A percentile compares a stretch with the other conserved stretches of the same genome.
phyloP scores from a whole-genome alignment of 2,797 vertebrate genomes.

The Leptodactylus fallax region DNA sequence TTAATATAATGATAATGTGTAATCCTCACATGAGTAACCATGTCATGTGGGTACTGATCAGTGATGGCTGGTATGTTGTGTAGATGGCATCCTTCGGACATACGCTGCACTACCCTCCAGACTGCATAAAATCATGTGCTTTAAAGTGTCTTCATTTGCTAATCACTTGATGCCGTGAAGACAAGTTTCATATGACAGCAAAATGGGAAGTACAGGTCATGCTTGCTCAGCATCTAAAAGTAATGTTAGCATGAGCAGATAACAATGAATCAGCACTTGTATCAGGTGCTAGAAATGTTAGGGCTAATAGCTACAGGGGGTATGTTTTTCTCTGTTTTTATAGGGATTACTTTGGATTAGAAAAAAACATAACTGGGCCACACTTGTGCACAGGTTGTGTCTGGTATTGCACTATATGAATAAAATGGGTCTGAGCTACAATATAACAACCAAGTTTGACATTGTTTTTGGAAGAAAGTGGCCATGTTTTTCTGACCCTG shows the following conservation, averaged over 20 bases:
- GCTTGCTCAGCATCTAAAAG: background rate
- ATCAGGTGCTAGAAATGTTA: conserved; percentile 7
- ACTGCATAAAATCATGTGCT: conserved; percentile 9
- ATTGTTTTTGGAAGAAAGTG: too few species aligned
- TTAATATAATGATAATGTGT: background rate
- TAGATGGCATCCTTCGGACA: background rate
- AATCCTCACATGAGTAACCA: background rate
- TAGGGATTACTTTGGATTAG: background rate
- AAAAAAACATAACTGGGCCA: background rate
- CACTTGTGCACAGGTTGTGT: too few species aligned
- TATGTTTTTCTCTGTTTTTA: too few species aligned
- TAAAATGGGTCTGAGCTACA: too few species aligned
- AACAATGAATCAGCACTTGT: conserved; percentile 53
- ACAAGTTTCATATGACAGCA: conserved; percentile 52
- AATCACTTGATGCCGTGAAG: conserved; percentile 53
- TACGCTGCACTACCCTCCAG: background rate
- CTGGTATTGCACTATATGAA: too few species aligned
- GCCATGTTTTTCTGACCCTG: too few species aligned
- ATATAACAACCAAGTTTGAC: too few species aligned
- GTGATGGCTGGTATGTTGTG: background rate
- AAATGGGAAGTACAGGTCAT: conserved; percentile 42
- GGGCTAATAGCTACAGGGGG: background rate
- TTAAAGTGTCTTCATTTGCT: conserved; percentile 14
- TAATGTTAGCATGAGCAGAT: background rate
- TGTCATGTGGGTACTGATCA: background rate